These are phyloP conservation scores for Platyrinchus mystaceus DNA, from an alignment of 2,797 vertebrate species.

Conservation along the genomic window DNA sequence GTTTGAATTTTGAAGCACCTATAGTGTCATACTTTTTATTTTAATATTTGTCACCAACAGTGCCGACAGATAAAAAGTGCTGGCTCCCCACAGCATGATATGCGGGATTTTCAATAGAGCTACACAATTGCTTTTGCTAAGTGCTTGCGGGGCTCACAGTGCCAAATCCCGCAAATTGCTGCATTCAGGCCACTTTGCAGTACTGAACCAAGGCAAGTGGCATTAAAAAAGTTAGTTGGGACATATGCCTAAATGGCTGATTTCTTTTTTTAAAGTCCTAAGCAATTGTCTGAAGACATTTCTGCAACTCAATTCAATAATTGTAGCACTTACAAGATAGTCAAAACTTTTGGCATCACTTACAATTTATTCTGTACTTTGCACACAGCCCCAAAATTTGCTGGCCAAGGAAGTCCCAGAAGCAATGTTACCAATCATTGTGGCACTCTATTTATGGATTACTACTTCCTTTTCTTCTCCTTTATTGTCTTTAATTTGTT, in stretches of 20 bases:
- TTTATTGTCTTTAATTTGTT: not conserved
- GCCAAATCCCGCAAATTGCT: constrained; percentile 60
- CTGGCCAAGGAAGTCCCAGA: not conserved
- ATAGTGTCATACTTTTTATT: constrained; percentile 71
- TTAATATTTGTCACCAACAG: constrained; percentile 71
- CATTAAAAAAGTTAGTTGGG: constrained; percentile 26
- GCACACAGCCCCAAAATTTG: not conserved
- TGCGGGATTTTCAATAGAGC: constrained; percentile 65
- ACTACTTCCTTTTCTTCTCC: not conserved
- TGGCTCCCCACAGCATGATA: constrained; percentile 59
- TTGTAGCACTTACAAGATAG: not conserved
- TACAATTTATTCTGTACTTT: not conserved
- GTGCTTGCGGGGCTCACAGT: constrained; percentile 57
- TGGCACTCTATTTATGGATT: not conserved
- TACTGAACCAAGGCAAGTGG: not conserved
- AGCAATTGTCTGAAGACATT: not conserved
- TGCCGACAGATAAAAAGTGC: constrained; percentile 66
- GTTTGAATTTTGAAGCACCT: constrained; percentile 75
- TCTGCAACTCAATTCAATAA: not conserved
- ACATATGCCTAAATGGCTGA: not conserved
- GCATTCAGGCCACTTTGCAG: constrained; percentile 50
- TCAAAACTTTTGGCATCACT: not conserved
- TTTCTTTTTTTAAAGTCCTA: constrained; percentile 1
- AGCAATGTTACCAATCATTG: not conserved
- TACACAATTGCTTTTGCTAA: constrained; percentile 66